Conservation (phyloP, 2,797 vertebrate genomes). For the Halcyon badia region DNA sequence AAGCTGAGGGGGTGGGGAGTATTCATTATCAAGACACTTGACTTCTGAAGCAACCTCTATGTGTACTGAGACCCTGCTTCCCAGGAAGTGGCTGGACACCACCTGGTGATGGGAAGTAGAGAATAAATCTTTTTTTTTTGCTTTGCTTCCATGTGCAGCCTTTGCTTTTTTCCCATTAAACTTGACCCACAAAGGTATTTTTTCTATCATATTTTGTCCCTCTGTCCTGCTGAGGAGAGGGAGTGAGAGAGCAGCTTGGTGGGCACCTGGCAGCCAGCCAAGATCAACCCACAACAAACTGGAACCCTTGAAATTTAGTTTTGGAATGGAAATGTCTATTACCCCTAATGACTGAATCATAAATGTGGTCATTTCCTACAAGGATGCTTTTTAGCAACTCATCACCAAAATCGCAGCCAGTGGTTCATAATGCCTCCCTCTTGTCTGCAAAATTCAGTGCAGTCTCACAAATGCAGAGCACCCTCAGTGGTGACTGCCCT, state of each 20-base stretch:
- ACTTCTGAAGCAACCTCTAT: background rate
- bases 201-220: background rate
- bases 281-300: background rate
- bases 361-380: conserved; percentile 4
- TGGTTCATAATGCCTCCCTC: background rate
- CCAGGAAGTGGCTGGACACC: background rate
- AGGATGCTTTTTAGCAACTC: background rate
- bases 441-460: background rate
- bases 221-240: background rate
- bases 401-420: background rate
- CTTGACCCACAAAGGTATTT: accelerated
- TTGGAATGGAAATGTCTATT: background rate
- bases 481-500: background rate
- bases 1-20: background rate
- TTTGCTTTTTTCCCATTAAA: background rate
- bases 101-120: background rate
- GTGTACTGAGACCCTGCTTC: background rate
- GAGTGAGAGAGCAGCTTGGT: background rate
- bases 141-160: background rate
- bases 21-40: background rate
- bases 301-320: background rate
- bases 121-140: background rate
- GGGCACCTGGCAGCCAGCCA: background rate
- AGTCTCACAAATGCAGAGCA: background rate
- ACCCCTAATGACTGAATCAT: background rate